Conservation (phyloP, 1,140 invertebrate species). For the Whitmania pigra region DNA sequence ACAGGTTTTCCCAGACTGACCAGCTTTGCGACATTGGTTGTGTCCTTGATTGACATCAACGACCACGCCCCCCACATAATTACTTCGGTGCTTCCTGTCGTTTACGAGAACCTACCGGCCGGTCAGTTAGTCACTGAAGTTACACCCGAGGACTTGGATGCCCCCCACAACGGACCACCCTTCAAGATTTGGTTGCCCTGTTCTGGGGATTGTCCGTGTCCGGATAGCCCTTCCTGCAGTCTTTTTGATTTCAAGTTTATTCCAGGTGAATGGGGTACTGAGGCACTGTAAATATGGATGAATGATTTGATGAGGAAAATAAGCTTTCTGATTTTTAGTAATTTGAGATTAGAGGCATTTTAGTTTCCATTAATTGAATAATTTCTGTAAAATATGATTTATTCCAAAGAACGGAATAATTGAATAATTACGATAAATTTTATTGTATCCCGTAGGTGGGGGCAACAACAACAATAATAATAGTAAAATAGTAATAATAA, state of each 20-base stretch:
- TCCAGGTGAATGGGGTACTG: constrained; percentile 14
- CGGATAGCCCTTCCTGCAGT: constrained; percentile 17
- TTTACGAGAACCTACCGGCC: constrained; percentile 7
- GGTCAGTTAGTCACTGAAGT: constrained; percentile 11
- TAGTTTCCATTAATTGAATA: neutral
- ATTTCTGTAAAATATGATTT: too few species aligned
- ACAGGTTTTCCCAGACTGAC: constrained; percentile 65
- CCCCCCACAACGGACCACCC: constrained; percentile 64
- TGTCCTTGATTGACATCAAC: constrained; percentile 90
- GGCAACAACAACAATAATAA: too few species aligned
- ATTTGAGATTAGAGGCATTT: too few species aligned
- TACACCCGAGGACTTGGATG: constrained; percentile 47
- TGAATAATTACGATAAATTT: too few species aligned
- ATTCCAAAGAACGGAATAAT: too few species aligned
- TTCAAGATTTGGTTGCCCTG: constrained; percentile 71
- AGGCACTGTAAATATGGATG: neutral
- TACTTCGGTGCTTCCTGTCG: neutral
- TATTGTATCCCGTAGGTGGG: too few species aligned
- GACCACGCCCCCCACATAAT: constrained; percentile 71
- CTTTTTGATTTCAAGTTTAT: constrained; percentile 32
- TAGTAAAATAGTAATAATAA: too few species aligned
- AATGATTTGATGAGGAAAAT: too few species aligned
- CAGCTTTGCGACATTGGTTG: constrained; percentile 82
- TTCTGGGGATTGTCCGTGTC: constrained; percentile 17
- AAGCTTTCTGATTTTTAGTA: too few species aligned